Base-by-base conservation (phyloP, 2,888 invertebrate genomes). In the Spatulosminthurus flaviceps region DNA sequence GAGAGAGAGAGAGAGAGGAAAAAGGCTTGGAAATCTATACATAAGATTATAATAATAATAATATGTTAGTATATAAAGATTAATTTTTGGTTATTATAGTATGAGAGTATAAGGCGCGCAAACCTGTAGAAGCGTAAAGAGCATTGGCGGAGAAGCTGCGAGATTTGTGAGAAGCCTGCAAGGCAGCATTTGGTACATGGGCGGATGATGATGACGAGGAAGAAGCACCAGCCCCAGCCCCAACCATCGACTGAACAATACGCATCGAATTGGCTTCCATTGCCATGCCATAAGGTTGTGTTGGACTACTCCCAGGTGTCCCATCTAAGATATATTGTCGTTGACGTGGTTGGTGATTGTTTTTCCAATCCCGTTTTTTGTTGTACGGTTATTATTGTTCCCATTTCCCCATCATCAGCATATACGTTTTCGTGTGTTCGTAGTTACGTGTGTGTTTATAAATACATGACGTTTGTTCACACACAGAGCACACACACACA, bases 91-190 rank as follows among this genome's bases (percentile, higher is more conserved):
- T 34, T 51, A 2, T 51, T 51, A 19, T 51, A n/a, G n/a, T n/a
- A n/a, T n/a, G n/a, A n/a, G 5, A 51, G 51, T 51, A 51, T 13
- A 51, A 51, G 16, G n/a, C n/a, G n/a, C 16, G 83, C 80, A 80
- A 83, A 84, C 85, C 85, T 84, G 84, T 82, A 78, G 85, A 84
- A 84, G 85, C 85, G 81, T 85, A 86, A 81, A 87, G 85, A 79
- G 87, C 86, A 79, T 86, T 86, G 28, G 87, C 86, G 19, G 87
- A 87, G 83, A 86, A 86, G 81, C 86, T 86, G 73, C 87, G 86
- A 74, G 86, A 86, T 84, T 87, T 87, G 81, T 86, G 85, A 80
- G 86, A 85, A 80, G 85, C 82, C 79, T 86, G 85, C 76, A 83
- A 83, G 82, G 82, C 81, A 71, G 82, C 79, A 70, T 82, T 82